These are phyloP conservation scores for Heliothis peltigera DNA, from an alignment of 2,888 invertebrate species.

Conservation along the genomic window DNA sequence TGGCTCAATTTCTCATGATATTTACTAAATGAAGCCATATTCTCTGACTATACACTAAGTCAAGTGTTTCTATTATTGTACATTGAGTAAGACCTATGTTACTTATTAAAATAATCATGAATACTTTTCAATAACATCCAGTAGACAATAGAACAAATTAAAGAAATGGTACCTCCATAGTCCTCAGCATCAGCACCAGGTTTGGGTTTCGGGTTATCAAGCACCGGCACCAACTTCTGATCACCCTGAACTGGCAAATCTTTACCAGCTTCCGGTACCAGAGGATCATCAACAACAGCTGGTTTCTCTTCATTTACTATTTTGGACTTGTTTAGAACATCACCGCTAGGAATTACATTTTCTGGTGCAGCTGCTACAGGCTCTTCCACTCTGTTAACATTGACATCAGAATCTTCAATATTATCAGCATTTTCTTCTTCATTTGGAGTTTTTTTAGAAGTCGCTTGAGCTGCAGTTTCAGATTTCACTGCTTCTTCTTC, in stretches of 20 bases:
- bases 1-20: no score
- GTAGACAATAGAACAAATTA: background rate
- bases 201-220: slow-evolving; percentile 60
- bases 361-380: slow-evolving; percentile 25
- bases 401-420: slow-evolving; percentile 28
- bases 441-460: slow-evolving; percentile 36
- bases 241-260: slow-evolving; percentile 39
- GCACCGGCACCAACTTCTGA: slow-evolving; percentile 51
- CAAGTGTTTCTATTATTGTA: no score
- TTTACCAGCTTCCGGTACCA: slow-evolving; percentile 36
- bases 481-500: slow-evolving; percentile 24
- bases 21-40: no score
- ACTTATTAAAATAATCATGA: no score
- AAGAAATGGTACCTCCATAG: slow-evolving; percentile 55
- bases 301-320: slow-evolving; percentile 35
- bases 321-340: slow-evolving; percentile 38
- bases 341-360: slow-evolving; percentile 14
- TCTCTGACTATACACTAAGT: no score
- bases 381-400: slow-evolving; percentile 30
- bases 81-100: no score
- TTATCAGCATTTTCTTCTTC: slow-evolving; percentile 17
- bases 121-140: no score
- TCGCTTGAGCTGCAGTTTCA: slow-evolving; percentile 17
- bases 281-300: slow-evolving; percentile 22
- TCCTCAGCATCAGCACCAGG: slow-evolving; percentile 49